Evolutionary conservation across 2,888 invertebrate genomes (phyloP).

Genomic region (Morpho deidamia): DNA sequence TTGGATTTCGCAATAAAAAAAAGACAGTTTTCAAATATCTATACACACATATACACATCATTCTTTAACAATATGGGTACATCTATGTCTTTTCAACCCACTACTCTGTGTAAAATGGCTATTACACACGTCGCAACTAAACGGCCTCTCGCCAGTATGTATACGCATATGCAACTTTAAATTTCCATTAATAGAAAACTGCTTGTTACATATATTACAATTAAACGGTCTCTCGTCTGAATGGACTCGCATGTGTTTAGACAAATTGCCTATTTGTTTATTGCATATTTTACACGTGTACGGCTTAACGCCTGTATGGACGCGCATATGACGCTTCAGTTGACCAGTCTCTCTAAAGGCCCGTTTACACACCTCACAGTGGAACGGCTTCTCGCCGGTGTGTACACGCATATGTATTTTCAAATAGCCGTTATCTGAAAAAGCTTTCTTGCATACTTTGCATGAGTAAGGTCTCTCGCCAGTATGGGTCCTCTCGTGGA

Average conservation of each 20-base stretch:
- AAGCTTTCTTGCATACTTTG: conserved; percentile 59
- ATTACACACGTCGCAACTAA: conserved; percentile 21
- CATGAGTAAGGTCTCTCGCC: conserved; percentile 58
- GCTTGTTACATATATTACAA: conserved; percentile 31
- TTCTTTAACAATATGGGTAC: conserved; percentile 19
- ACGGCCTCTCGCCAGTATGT: conserved; percentile 26
- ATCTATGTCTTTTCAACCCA: conserved; percentile 31
- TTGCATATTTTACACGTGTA: conserved; percentile 65
- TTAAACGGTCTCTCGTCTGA: conserved; percentile 45
- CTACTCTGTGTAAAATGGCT: conserved; percentile 28
- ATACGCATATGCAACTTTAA: conserved; percentile 29
- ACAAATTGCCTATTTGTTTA: conserved; percentile 61
- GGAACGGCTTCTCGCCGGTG: conserved; percentile 57
- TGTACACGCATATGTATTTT: conserved; percentile 67
- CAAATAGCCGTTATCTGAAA: conserved; percentile 64
- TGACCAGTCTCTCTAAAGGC: conserved; percentile 59
- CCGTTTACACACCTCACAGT: conserved; percentile 56
- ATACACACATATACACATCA: no score
- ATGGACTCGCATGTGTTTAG: conserved; percentile 62
- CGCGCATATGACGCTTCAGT: conserved; percentile 55
- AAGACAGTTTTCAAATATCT: no score
- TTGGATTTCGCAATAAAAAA: no score
- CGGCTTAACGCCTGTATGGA: conserved; percentile 58
- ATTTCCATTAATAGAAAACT: conserved; percentile 26
- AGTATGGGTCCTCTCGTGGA: conserved; percentile 61